Percentiles rank a stretch among this genome's conserved stretches.
Evolutionary conservation across 2,797 vertebrate species (phyloP).

Genomic region (Sternotherus odoratus): DNA sequence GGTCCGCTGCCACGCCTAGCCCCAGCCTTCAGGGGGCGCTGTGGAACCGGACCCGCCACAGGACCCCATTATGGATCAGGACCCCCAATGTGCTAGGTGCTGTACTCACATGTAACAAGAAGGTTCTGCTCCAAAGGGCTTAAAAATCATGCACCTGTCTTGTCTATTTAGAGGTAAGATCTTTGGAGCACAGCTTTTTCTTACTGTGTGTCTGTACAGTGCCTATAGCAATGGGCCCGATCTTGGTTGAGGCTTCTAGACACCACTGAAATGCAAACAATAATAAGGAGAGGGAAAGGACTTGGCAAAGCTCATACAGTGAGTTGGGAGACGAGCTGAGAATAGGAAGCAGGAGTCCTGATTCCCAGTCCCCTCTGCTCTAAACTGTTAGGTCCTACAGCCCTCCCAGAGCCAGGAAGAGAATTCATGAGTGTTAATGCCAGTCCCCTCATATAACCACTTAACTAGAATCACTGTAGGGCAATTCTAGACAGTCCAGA

Average conservation of each 20-base stretch:
- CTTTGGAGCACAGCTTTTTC: neutral
- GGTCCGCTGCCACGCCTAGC: too few species aligned
- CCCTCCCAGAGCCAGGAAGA: neutral
- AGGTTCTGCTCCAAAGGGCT: neutral
- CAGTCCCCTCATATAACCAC: neutral
- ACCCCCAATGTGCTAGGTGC: neutral
- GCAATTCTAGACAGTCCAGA: neutral
- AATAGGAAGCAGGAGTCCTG: neutral
- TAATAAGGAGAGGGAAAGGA: neutral
- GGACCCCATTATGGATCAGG: neutral
- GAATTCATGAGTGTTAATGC: neutral
- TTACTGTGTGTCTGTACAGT: neutral
- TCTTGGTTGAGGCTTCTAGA: neutral
- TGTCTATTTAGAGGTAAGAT: neutral
- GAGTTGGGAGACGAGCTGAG: neutral
- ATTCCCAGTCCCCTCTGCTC: neutral
- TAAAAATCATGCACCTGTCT: neutral
- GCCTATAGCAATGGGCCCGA: neutral
- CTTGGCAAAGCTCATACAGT: neutral
- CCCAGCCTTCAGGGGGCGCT: too few species aligned
- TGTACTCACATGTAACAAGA: neutral
- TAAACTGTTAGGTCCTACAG: fast-evolving
- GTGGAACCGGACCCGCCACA: too few species aligned
- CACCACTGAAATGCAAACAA: neutral
- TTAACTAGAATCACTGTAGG: neutral